Evolutionary conservation across 2,797 vertebrate genomes (phyloP), one percentile per base, ranked within the genome.

Genomic region (Melanogrammus aeglefinus): DNA sequence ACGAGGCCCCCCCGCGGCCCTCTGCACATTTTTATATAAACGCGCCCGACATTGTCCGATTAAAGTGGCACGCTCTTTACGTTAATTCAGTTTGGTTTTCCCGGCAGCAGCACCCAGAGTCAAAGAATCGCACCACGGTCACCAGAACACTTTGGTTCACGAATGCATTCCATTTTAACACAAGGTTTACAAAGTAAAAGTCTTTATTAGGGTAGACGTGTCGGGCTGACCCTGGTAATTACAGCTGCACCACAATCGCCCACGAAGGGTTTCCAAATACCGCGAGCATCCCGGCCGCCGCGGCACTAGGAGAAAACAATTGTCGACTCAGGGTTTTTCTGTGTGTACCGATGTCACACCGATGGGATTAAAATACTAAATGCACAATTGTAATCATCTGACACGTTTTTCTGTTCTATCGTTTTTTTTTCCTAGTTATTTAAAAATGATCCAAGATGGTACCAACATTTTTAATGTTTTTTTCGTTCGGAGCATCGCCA

Each of bases 131-230:
- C 75, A 82, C 80, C 75, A 82, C 87, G 81, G 78, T 86, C 84
- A 88, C 88, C 86, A 89, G 88, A 74, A 31, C 82, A 83, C 86
- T 90, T 89, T 90, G 89, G 90, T 92, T 92, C 91, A 93, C 87
- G 89, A 91, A 90, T 84, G 92, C 92, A 93, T 92, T 93, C 92
- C 91, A 93, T 92, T 89, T 88, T 86, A 87, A 90, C 88, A 86
- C 82, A 89, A 87, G 87, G 91, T 92, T 92, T 93, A 92, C 92
- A 91, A 85, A 83, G 88, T n/a, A 63, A 63, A 85, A 83, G 77
- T 78, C 27, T 88, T 83, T 70, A 51, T 86, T 24, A 90, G 88
- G 87, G 83, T 76, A 80, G 82, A 76, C 88, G 77, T 85, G 81
- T 79, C 78, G 83, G 72, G 75, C 77, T 78, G 38, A 82, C 85